These are phyloP conservation scores for Himalopsyche kuldschensis DNA, from an alignment of 2,888 invertebrate genomes.

Conservation along the genomic window DNA sequence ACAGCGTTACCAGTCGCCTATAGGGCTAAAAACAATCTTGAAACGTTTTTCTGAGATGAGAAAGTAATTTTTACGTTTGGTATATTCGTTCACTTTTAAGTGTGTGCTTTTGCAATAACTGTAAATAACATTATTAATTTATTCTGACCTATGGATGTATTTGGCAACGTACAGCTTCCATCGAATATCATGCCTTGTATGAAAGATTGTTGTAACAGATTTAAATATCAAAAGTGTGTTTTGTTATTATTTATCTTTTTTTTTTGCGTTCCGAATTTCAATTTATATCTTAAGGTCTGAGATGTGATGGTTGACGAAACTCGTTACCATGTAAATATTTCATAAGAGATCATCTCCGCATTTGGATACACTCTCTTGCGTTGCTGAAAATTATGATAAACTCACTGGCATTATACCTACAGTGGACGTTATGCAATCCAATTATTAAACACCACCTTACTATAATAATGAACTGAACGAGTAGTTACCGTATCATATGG, in stretches of 20 bases:
- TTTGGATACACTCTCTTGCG: neutral
- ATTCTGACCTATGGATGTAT: neutral
- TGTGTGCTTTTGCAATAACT: too few species aligned
- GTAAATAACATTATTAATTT: neutral
- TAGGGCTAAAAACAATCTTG: too few species aligned
- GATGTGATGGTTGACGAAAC: neutral
- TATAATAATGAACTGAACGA: neutral
- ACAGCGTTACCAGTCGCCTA: too few species aligned
- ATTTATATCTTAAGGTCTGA: neutral
- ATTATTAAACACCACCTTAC: neutral
- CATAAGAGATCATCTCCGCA: neutral
- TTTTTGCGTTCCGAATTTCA: neutral
- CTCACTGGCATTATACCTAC: neutral
- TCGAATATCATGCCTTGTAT: neutral
- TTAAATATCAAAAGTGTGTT: neutral
- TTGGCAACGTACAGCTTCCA: neutral
- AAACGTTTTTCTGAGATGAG: too few species aligned
- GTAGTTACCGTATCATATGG: neutral
- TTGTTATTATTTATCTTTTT: neutral
- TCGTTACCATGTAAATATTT: neutral
- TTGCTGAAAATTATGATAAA: neutral
- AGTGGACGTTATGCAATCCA: neutral
- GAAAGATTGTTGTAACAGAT: neutral
- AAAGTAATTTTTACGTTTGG: too few species aligned
- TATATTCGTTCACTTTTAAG: too few species aligned